Evolutionary conservation across 2,888 invertebrate genomes (phyloP).

Genomic region (Tipula helvola): DNA sequence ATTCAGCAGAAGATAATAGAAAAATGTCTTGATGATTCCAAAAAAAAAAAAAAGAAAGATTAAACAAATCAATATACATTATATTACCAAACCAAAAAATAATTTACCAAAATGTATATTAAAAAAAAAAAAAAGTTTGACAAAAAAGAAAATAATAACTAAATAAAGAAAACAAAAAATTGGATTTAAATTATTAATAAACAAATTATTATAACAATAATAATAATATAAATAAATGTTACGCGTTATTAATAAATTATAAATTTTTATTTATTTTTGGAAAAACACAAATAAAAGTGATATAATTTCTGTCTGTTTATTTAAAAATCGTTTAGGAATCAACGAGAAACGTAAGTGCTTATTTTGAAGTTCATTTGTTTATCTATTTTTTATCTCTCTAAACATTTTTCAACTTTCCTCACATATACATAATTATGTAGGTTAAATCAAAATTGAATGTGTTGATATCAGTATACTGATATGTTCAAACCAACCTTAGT

Average conservation of each 20-base stretch:
- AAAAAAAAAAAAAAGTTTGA: not conserved
- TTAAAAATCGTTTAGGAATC: not conserved
- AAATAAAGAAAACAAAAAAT: not conserved
- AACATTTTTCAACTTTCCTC: no score
- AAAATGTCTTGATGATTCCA: no score
- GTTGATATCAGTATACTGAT: no score
- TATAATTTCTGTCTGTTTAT: not conserved
- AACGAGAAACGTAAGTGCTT: not conserved
- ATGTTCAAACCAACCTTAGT: no score
- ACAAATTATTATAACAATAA: constrained; percentile 10
- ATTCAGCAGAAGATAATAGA: no score
- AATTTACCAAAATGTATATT: not conserved
- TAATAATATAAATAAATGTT: constrained; percentile 9
- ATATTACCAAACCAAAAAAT: not conserved
- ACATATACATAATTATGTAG: no score
- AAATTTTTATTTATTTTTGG: constrained; percentile 6
- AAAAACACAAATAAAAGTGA: not conserved
- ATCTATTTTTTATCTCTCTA: no score
- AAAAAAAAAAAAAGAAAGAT: not conserved
- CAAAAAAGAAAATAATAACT: not conserved
- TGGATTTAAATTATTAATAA: not conserved
- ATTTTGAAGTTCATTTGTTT: no score
- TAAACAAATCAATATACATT: not conserved
- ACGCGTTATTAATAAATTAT: constrained; percentile 11
- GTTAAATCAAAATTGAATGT: no score